phyloP scores from a whole-genome alignment of 2,797 vertebrate species.

The Loriculus beryllinus region DNA sequence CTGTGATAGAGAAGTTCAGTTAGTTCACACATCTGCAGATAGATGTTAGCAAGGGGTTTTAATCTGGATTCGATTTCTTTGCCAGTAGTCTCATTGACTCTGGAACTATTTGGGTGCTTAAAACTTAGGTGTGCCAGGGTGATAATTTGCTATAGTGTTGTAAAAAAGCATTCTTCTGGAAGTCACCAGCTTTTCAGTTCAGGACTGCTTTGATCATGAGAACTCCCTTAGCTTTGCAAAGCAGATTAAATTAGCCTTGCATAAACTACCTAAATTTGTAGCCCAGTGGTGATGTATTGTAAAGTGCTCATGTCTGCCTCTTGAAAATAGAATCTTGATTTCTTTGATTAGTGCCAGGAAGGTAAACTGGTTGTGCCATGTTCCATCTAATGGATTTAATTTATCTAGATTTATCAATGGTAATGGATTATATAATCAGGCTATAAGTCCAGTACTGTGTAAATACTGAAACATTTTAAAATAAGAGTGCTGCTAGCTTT shows the following conservation, averaged over 20 bases:
- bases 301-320: not conserved
- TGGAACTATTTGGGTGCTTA: not conserved
- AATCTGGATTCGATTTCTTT: not conserved
- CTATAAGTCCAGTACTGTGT: not conserved
- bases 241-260: not conserved
- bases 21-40: not conserved
- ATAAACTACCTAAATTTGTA: not conserved
- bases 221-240: conserved; percentile 4
- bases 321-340: not conserved
- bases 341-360: not conserved
- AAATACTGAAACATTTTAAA: not conserved
- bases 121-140: not conserved
- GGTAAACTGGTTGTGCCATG: not conserved
- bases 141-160: not conserved
- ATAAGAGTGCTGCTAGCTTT: not conserved
- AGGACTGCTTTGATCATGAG: not conserved
- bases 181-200: not conserved
- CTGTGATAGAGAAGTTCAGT: not conserved
- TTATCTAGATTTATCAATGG: not conserved
- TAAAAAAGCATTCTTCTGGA: not conserved
- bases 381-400: not conserved
- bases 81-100: not conserved
- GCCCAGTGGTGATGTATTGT: not conserved
- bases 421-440: not conserved
- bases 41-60: not conserved